Evolutionary conservation across 2,888 invertebrate genomes (phyloP).

Genomic region (Peribatodes rhomboidaria): DNA sequence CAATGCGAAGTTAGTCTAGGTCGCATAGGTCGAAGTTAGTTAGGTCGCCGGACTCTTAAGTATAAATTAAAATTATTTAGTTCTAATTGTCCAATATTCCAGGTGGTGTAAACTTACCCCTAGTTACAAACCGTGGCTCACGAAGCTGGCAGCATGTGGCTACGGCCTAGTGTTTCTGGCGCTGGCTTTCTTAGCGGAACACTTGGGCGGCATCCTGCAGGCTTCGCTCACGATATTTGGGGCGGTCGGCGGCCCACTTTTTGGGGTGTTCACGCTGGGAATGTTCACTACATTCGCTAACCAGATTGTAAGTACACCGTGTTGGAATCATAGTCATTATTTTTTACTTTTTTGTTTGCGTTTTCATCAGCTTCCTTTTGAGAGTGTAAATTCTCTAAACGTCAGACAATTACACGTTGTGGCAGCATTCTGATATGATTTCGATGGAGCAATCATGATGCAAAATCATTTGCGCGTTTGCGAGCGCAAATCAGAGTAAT

Average conservation of each 20-base stretch:
- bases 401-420: too few species aligned
- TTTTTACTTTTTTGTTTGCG: too few species aligned
- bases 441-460: too few species aligned
- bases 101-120: constrained; percentile 72
- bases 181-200: constrained; percentile 93
- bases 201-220: constrained; percentile 95
- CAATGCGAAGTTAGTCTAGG: too few species aligned
- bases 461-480: too few species aligned
- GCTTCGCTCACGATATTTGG: constrained; percentile 95
- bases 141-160: constrained; percentile 89
- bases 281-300: constrained; percentile 92
- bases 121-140: constrained; percentile 80
- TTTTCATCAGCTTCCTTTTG: background rate
- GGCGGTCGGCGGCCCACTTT: constrained; percentile 94
- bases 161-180: constrained; percentile 93
- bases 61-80: too few species aligned
- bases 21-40: too few species aligned
- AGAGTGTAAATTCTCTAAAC: too few species aligned
- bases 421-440: too few species aligned
- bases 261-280: constrained; percentile 94
- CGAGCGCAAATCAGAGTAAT: too few species aligned
- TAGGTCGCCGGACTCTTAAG: too few species aligned
- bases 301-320: constrained; percentile 85
- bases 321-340: background rate
- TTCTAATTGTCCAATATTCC: constrained; percentile 19